These are phyloP conservation scores for Drosophila ambigua DNA, from an alignment of 1,140 invertebrate genomes.

Conservation along the genomic window DNA sequence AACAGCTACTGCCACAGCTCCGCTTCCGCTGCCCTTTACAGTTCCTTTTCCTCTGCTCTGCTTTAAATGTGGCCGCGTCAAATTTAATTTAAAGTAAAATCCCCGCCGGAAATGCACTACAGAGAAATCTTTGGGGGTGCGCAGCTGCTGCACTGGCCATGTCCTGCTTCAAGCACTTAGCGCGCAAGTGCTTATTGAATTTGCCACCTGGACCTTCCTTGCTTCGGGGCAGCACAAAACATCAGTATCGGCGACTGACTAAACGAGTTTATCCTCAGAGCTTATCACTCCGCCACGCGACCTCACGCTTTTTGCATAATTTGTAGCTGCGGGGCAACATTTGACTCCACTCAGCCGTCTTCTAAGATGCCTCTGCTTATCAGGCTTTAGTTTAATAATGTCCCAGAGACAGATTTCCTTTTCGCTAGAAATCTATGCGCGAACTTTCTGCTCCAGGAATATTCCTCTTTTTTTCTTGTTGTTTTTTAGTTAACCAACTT, in stretches of 20 bases:
- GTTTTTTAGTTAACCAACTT: slow-evolving; percentile 31
- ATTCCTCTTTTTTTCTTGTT: neutral
- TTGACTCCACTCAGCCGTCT: slow-evolving; percentile 20
- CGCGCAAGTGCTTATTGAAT: slow-evolving; percentile 43
- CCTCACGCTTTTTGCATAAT: slow-evolving; percentile 68
- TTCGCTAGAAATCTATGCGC: slow-evolving; percentile 47
- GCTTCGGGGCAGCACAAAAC: no score
- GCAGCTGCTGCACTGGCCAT: slow-evolving; percentile 16
- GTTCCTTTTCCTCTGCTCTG: neutral
- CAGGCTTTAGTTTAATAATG: slow-evolving; percentile 33
- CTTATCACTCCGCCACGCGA: slow-evolving; percentile 28
- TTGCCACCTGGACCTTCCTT: slow-evolving; percentile 25
- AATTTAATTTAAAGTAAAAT: slow-evolving; percentile 63
- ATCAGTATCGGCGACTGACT: neutral
- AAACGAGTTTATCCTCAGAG: slow-evolving; percentile 31
- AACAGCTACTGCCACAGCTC: no score
- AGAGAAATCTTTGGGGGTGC: slow-evolving; percentile 15
- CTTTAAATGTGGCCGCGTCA: slow-evolving; percentile 29
- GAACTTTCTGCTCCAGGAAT: slow-evolving; percentile 26
- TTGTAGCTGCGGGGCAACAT: slow-evolving; percentile 54
- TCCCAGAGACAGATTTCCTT: slow-evolving; percentile 27
- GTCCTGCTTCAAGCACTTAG: slow-evolving; percentile 37
- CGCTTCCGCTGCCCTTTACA: neutral
- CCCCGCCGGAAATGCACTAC: slow-evolving; percentile 27
- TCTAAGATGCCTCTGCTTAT: slow-evolving; percentile 14